Evolutionary conservation across 2,113 vertebrate genomes (phyloP).

Genomic region (Amazona vittata): DNA sequence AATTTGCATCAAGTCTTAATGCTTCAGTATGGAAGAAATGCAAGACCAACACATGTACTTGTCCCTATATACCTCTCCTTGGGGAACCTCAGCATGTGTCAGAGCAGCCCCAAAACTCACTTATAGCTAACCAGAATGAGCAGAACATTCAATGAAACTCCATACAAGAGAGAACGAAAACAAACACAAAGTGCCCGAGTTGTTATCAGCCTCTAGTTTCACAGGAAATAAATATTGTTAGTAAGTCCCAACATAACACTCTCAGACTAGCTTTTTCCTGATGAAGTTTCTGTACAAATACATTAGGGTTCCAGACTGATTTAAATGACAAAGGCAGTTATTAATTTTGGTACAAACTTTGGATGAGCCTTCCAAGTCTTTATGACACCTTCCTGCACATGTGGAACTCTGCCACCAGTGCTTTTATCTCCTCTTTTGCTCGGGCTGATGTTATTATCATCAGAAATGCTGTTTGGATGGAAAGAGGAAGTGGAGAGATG

Average conservation of each 20-base stretch:
- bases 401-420: slow-evolving; percentile 66
- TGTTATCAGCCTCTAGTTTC: not conserved
- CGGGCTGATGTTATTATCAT: slow-evolving; percentile 48
- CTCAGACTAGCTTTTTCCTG: not conserved
- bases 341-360: slow-evolving; percentile 37
- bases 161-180: not conserved
- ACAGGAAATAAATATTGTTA: not conserved
- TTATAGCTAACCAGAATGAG: not conserved
- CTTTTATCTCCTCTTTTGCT: slow-evolving; percentile 62
- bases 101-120: not conserved
- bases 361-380: slow-evolving; percentile 27
- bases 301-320: not conserved
- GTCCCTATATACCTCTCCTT: not conserved
- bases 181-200: not conserved
- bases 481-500: slow-evolving; percentile 57
- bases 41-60: not conserved
- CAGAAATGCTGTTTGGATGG: slow-evolving; percentile 56
- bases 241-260: rapidly evolving
- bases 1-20: not conserved
- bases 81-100: not conserved
- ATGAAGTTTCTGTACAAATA: not conserved
- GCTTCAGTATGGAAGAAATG: not conserved
- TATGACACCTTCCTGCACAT: slow-evolving; percentile 56
- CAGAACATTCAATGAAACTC: not conserved
- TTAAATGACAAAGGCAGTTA: slow-evolving; percentile 18